Evolutionary conservation across 2,113 vertebrate species (phyloP).

Genomic region (Hemiprocne comata): DNA sequence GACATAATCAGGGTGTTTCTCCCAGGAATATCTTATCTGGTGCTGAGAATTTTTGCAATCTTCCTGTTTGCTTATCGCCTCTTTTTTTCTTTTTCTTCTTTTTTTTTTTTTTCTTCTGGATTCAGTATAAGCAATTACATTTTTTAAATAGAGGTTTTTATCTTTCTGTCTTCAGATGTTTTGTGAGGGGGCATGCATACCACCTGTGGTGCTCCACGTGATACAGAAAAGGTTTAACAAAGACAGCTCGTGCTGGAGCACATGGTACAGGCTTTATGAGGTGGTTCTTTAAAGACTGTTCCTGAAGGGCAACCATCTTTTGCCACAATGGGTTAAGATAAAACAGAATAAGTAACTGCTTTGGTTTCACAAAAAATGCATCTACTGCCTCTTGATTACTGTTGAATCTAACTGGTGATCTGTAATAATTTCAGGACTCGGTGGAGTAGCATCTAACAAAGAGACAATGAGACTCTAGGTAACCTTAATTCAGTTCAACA

Average conservation of each 20-base stretch:
- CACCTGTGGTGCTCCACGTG: accelerated
- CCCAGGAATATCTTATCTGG: neutral
- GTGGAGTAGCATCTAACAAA: neutral
- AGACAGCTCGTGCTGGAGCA: neutral
- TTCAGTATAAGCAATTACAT: neutral
- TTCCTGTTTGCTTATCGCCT: neutral
- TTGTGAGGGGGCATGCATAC: neutral
- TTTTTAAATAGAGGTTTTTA: neutral
- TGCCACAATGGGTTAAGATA: neutral
- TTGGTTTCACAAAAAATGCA: neutral
- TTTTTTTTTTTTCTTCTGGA: neutral
- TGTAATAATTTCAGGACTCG: neutral
- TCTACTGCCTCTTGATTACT: neutral
- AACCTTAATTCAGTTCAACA: neutral
- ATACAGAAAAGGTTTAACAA: neutral
- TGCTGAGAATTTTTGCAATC: neutral
- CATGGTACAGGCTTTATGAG: neutral
- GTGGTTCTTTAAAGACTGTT: neutral
- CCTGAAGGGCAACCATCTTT: neutral
- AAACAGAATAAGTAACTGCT: neutral
- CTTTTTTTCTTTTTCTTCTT: too few species aligned
- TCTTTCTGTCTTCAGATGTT: neutral
- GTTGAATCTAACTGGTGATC: neutral
- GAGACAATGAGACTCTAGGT: neutral
- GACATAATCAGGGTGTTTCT: neutral